Percentiles rank a stretch among this genome's conserved stretches.
phyloP scores from a whole-genome alignment of 2,888 invertebrate species.

The Aporophyla nigra region DNA sequence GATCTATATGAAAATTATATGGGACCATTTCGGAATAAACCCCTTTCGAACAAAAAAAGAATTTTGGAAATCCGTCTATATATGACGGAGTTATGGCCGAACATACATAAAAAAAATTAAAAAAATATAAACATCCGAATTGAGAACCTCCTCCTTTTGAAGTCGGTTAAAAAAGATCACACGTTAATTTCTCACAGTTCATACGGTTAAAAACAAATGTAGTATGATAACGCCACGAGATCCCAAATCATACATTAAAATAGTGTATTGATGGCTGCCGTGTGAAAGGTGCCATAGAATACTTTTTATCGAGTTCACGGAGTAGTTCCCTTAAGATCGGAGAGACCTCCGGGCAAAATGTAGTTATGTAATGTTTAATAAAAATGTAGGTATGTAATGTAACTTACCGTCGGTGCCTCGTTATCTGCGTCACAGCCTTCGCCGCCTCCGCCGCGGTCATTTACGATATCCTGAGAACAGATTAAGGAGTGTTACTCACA shows the following conservation, averaged over 20 bases:
- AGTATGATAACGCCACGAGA: too few relatives aligned
- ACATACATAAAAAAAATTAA: too few relatives aligned
- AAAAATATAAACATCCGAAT: too few relatives aligned
- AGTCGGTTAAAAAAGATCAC: too few relatives aligned
- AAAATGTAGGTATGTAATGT: not conserved
- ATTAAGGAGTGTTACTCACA: conserved; percentile 25
- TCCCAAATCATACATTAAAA: not conserved
- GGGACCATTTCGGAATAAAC: too few relatives aligned
- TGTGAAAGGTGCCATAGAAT: not conserved
- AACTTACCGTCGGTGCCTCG: conserved; percentile 81
- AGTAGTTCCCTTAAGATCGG: not conserved
- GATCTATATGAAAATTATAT: too few relatives aligned
- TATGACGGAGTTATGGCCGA: too few relatives aligned
- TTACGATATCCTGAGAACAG: conserved; percentile 84
- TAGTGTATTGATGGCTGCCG: not conserved
- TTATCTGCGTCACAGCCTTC: conserved; percentile 82
- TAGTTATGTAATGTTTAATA: too few relatives aligned
- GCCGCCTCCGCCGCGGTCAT: conserved; percentile 86
- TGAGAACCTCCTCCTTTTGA: too few relatives aligned
- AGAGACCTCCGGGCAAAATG: not conserved
- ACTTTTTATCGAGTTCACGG: not conserved
- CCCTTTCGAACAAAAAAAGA: too few relatives aligned
- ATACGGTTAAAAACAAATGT: not conserved
- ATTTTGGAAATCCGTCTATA: too few relatives aligned
- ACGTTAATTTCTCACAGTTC: not conserved